Conservation (phyloP, 1,140 invertebrate genomes). For the Caenorhabditis inopinata region DNA sequence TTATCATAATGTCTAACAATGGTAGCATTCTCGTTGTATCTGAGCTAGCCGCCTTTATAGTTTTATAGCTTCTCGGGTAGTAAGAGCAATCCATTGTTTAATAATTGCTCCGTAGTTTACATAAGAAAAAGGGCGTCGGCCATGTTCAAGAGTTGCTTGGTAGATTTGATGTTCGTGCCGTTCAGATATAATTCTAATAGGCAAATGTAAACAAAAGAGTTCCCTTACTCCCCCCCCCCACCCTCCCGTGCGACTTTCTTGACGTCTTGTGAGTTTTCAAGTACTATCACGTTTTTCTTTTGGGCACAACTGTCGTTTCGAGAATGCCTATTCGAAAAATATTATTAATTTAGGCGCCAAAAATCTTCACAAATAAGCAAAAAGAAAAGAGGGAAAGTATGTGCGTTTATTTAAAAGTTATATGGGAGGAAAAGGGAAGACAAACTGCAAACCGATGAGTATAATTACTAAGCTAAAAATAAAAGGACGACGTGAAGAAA, state of each 20-base stretch:
- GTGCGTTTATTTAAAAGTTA: no score
- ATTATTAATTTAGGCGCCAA: neutral
- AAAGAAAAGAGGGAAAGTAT: neutral
- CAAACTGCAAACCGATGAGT: neutral
- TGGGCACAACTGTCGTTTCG: conserved; percentile 2
- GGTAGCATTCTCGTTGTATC: no score
- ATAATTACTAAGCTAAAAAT: no score
- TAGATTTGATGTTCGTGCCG: conserved; percentile 21
- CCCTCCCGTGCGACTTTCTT: neutral
- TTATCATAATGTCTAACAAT: no score
- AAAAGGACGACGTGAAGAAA: no score
- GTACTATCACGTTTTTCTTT: conserved; percentile 32
- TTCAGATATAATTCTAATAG: neutral
- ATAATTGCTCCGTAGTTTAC: no score
- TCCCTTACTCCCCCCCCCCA: no score
- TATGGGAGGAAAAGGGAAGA: neutral
- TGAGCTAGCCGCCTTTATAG: no score
- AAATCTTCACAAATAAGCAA: neutral
- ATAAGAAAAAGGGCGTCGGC: neutral
- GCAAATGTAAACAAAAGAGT: conserved; percentile 13
- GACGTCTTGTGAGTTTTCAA: conserved; percentile 29
- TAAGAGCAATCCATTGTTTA: no score
- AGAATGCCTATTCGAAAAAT: neutral
- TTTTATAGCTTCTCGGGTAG: no score
- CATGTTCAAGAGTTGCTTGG: neutral